Conservation (phyloP, 2,888 invertebrate genomes). For the Patella depressa region DNA sequence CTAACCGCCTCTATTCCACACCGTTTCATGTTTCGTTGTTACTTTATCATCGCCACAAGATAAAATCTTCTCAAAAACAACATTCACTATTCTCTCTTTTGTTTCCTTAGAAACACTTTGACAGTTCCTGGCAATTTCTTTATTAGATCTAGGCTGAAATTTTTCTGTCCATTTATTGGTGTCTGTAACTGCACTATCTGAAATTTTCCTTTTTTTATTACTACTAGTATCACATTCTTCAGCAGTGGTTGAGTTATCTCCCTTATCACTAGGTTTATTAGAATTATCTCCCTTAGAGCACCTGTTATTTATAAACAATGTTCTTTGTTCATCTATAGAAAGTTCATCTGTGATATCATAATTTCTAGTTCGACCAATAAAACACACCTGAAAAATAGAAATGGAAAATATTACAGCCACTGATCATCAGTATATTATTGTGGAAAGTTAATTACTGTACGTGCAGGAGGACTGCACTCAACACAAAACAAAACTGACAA, state of each 20-base stretch:
- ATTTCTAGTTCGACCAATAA: constrained; percentile 58
- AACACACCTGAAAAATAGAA: constrained; percentile 57
- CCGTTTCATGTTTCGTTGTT: constrained; percentile 39
- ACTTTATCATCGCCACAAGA: constrained; percentile 33
- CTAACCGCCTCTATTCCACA: constrained; percentile 67
- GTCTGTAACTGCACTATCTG: no score
- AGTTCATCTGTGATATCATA: constrained; percentile 45
- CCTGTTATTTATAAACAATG: constrained; percentile 51
- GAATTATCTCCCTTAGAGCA: constrained; percentile 17
- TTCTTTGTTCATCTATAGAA: constrained; percentile 44
- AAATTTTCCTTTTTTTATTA: background rate
- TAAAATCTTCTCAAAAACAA: constrained; percentile 78
- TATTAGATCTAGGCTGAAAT: constrained; percentile 71
- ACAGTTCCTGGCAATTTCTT: constrained; percentile 87
- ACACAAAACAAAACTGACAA: no score
- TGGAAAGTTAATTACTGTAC: no score
- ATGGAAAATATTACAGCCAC: background rate
- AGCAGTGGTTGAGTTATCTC: background rate
- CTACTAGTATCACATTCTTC: constrained; percentile 4
- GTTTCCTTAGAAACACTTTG: constrained; percentile 82
- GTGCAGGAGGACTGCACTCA: no score
- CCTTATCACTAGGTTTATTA: background rate
- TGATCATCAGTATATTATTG: no score
- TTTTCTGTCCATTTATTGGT: constrained; percentile 45
- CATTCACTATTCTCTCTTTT: constrained; percentile 77